Evolutionary conservation across 2,888 invertebrate genomes (phyloP), one percentile per base, ranked within the genome.

Genomic region (Muscina levida): DNA sequence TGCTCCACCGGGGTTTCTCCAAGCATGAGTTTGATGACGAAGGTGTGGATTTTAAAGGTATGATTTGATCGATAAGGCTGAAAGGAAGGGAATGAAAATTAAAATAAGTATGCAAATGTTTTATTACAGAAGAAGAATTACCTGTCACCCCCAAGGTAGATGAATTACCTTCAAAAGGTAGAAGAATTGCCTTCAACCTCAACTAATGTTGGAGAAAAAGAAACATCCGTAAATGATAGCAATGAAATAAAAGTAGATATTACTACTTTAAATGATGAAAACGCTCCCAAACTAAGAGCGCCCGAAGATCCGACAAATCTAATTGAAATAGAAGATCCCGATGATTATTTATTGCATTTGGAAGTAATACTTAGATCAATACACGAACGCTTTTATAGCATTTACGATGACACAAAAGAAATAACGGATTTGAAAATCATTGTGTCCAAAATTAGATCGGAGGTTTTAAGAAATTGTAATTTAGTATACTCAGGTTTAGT

Each of bases 401-500:
- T 93, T 81, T 94, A 93, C 86, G 95, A 95, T 86, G 92, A 93
- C 85, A 90, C 89, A n/a, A 89, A 89, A 66, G 90, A 91, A 84
- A 93, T 94, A 76, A 95, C 95, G 0, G 95, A 95, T 88, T 90
- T 95, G 42, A 95, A 95, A 88, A 91, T 92, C 75, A 94, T 98
- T 48, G 96, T 98, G 83, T 98, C 98, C 1, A 93, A 94, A 87
- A 96, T 98, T 10, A 94, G 96, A 81, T 92, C 94, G 65, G 94
- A 95, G 89, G 96, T 97, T 19, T 91, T 98, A 65, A 92, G 94
- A 82, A 96, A 95, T 10, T 93, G 94, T 37, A 94, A 94, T 87
- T 91, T 99, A 84, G 97, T 97, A 51, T 98, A 98, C 89, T 98
- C 97, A 88, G 98, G 98, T 0, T 92, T 99, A 70, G 95, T 98